phyloP scores from a whole-genome alignment of 2,888 invertebrate species.

The Allacma fusca region DNA sequence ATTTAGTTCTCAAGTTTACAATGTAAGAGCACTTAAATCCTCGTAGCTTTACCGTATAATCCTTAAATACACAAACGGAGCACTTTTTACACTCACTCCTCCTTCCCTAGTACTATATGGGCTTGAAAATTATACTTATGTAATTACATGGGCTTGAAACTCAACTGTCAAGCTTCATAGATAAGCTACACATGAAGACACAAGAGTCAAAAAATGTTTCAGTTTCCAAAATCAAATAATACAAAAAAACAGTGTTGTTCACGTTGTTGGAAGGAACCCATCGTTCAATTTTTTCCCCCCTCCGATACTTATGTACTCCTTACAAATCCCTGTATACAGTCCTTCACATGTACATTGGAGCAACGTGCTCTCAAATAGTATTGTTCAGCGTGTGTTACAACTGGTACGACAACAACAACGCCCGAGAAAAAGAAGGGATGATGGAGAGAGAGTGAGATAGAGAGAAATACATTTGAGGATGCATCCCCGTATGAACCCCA shows the following conservation, averaged over 20 bases:
- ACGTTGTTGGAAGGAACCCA: neutral
- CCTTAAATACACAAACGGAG: constrained; percentile 21
- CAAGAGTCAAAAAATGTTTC: neutral
- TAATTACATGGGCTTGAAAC: no score
- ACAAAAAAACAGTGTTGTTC: neutral
- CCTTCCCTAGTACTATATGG: neutral
- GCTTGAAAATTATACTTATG: no score
- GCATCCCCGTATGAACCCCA: constrained; percentile 20
- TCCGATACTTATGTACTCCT: no score
- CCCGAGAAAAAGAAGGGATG: constrained; percentile 14
- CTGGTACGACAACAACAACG: neutral
- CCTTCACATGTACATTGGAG: neutral
- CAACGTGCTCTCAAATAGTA: neutral
- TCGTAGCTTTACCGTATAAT: constrained; percentile 7
- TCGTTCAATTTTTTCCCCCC: no score
- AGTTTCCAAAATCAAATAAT: constrained; percentile 12
- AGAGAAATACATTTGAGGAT: neutral
- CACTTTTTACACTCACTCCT: neutral
- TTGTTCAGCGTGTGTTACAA: neutral
- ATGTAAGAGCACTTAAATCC: constrained; percentile 4
- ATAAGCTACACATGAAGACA: neutral
- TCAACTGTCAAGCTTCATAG: no score
- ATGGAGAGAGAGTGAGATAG: neutral
- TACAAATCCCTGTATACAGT: no score
- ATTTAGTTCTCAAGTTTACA: constrained; percentile 16